Percentiles rank a stretch among this genome's conserved stretches.
These are phyloP conservation scores for Leptinotarsa haldemani DNA, from an alignment of 2,888 invertebrate genomes.

Conservation along the genomic window DNA sequence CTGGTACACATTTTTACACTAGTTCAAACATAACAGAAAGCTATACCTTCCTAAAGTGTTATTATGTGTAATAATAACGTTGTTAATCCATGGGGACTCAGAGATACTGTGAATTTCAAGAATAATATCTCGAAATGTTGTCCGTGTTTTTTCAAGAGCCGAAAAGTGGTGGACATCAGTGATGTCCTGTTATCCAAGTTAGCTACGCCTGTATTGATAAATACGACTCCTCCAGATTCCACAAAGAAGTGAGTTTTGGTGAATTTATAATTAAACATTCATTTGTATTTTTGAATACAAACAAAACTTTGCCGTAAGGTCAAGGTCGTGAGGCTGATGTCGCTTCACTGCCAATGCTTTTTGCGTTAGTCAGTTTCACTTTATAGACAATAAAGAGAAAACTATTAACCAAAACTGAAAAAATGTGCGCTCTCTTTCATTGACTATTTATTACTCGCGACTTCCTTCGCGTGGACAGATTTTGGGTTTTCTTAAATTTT, in stretches of 20 bases:
- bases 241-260: conserved; percentile 41
- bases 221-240: conserved; percentile 54
- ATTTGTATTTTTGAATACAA: conserved; percentile 7
- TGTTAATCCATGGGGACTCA: conserved; percentile 54
- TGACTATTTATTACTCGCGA: neutral
- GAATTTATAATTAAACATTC: neutral
- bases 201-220: conserved; percentile 58
- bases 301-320: conserved; percentile 13
- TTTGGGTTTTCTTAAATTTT: no score
- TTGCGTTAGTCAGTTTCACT: neutral
- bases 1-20: conserved; percentile 28
- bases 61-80: conserved; percentile 49
- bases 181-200: conserved; percentile 31
- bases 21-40: conserved; percentile 17
- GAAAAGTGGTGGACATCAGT: conserved; percentile 48
- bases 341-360: neutral
- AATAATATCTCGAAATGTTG: conserved; percentile 49
- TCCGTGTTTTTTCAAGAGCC: conserved; percentile 45
- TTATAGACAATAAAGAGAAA: neutral
- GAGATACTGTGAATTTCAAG: conserved; percentile 42
- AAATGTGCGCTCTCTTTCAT: neutral
- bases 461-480: neutral
- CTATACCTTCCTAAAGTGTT: conserved; percentile 1
- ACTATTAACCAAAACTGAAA: neutral
- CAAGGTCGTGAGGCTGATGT: conserved; percentile 19